phyloP scores from a whole-genome alignment of 2,888 invertebrate genomes.

The Tiliacea aurago region DNA sequence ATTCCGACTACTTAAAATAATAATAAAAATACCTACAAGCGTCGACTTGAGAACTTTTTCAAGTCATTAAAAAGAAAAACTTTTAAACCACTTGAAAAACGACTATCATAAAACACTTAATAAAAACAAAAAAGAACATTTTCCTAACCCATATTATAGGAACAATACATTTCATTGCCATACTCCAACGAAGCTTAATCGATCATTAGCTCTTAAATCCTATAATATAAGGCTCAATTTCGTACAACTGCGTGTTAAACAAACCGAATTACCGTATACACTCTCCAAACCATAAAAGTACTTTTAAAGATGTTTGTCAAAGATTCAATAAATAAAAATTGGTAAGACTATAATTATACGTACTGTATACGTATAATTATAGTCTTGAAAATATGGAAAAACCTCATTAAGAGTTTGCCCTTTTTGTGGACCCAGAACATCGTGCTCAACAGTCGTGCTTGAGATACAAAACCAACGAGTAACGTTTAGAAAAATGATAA shows the following conservation, averaged over 20 bases:
- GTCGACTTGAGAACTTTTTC: background rate
- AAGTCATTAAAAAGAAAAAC: background rate
- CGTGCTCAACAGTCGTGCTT: too few relatives aligned
- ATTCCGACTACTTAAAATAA: background rate
- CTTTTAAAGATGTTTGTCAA: conserved; percentile 26
- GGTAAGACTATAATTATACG: background rate
- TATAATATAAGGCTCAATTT: conserved; percentile 25
- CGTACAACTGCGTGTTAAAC: background rate
- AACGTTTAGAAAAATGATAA: too few relatives aligned
- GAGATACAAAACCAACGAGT: too few relatives aligned
- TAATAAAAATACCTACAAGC: too few relatives aligned
- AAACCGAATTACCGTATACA: conserved; percentile 18
- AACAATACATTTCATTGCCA: conserved; percentile 25
- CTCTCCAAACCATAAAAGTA: conserved; percentile 22
- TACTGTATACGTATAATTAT: too few relatives aligned
- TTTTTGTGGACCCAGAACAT: too few relatives aligned
- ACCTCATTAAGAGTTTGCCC: too few relatives aligned
- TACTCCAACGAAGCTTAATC: background rate
- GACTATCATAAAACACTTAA: background rate
- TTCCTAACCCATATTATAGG: conserved; percentile 28
- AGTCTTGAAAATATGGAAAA: too few relatives aligned
- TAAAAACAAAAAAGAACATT: conserved; percentile 22
- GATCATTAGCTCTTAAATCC: conserved; percentile 5
- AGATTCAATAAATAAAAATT: background rate
- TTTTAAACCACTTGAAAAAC: background rate